A percentile compares a stretch with the other conserved stretches of the same genome.
phyloP scores from a whole-genome alignment of 2,888 invertebrate species.

The Thumatha senex region DNA sequence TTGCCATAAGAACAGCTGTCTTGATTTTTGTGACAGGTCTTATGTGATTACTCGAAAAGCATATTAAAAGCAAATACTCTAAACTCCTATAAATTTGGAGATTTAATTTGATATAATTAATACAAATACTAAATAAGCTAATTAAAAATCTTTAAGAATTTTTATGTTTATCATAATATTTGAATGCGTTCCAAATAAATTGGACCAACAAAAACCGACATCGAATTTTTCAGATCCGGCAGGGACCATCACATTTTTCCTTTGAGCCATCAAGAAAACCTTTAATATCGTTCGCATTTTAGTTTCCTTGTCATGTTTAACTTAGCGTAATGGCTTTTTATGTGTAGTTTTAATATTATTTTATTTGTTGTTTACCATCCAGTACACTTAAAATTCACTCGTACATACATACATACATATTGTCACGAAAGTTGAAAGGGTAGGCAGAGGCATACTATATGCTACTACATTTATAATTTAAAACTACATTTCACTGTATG shows the following conservation, averaged over 20 bases:
- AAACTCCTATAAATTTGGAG: background rate
- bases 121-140: conserved; percentile 27
- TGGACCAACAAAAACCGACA: conserved; percentile 39
- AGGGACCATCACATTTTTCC: conserved; percentile 52
- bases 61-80: too few relatives aligned
- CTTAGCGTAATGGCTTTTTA: conserved; percentile 25
- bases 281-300: conserved; percentile 45
- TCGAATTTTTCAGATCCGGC: conserved; percentile 49
- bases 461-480: too few relatives aligned
- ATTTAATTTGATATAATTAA: too few relatives aligned
- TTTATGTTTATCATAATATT: conserved; percentile 38
- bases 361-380: conserved; percentile 39
- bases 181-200: conserved; percentile 47
- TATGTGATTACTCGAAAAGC: background rate
- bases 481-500: too few relatives aligned
- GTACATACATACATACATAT: too few relatives aligned
- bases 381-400: conserved; percentile 34
- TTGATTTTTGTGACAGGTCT: too few relatives aligned
- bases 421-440: too few relatives aligned
- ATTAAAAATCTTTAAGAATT: conserved; percentile 31
- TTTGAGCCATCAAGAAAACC: conserved; percentile 46
- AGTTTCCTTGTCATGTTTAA: conserved; percentile 39
- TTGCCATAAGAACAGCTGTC: too few relatives aligned
- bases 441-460: too few relatives aligned
- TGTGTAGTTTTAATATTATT: conserved; percentile 4